Conservation (phyloP, 1,140 invertebrate genomes). For the Coelopa frigida region DNA sequence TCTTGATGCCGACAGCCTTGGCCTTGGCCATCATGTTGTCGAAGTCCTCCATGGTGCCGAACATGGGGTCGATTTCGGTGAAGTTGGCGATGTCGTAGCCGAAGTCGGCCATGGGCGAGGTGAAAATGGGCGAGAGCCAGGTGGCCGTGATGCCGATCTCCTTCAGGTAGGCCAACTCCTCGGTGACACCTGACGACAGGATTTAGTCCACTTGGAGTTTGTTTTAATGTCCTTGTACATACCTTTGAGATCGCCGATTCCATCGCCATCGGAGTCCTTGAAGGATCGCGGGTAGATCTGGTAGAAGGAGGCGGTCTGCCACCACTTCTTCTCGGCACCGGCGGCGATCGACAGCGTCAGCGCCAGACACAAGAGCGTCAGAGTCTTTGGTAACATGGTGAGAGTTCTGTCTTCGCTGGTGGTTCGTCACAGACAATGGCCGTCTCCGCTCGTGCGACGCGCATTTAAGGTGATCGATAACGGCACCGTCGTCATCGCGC, state of each 20-base stretch:
- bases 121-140: conserved; percentile 56
- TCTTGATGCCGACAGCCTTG: conserved; percentile 53
- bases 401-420: no score
- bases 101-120: conserved; percentile 54
- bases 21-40: conserved; percentile 54
- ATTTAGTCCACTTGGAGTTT: no score
- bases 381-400: no score
- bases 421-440: no score
- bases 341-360: no score
- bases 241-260: conserved; percentile 66
- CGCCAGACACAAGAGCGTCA: no score
- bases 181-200: conserved; percentile 52
- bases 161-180: conserved; percentile 57
- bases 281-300: conserved; percentile 76
- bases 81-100: conserved; percentile 64
- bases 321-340: conserved; percentile 53
- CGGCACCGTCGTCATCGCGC: no score
- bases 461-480: no score
- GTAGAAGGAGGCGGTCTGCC: conserved; percentile 63
- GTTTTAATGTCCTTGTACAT: no score
- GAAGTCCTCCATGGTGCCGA: conserved; percentile 68
- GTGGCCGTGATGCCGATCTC: conserved; percentile 59
- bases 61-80: conserved; percentile 54
- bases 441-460: no score
- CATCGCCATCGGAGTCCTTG: conserved; percentile 68